phyloP scores from a whole-genome alignment of 2,888 invertebrate genomes.

The Ophion ventricosus region DNA sequence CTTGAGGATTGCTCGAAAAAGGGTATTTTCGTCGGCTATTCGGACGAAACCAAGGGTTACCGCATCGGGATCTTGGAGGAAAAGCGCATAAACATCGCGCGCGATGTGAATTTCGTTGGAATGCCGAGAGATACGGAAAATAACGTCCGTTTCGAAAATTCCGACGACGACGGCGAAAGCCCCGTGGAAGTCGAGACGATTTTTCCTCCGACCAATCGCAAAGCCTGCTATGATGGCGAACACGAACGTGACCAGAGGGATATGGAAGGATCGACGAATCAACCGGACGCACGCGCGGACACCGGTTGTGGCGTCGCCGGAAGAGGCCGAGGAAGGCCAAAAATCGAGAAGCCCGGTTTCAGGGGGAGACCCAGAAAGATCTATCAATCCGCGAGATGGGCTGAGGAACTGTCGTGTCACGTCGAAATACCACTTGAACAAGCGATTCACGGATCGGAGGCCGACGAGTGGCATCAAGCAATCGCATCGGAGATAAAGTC shows the following conservation, averaged over 20 bases:
- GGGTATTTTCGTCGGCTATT: constrained; percentile 59
- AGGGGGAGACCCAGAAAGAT: too few species aligned
- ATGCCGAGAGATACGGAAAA: neutral
- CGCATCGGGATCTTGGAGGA: constrained; percentile 43
- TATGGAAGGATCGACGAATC: neutral
- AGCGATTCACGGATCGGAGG: too few species aligned
- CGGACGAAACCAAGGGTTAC: constrained; percentile 44
- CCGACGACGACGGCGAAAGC: neutral
- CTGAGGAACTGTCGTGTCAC: too few species aligned
- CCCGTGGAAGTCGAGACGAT: neutral
- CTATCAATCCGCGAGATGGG: too few species aligned
- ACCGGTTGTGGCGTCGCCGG: too few species aligned
- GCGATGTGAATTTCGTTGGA: constrained; percentile 16
- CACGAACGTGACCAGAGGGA: neutral
- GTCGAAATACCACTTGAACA: too few species aligned
- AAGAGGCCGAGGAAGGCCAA: too few species aligned
- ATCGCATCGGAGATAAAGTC: too few species aligned
- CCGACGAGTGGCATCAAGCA: too few species aligned
- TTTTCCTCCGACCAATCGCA: neutral
- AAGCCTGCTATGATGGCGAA: neutral
- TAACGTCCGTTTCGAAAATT: neutral
- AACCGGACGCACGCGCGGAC: neutral
- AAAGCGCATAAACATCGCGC: constrained; percentile 40
- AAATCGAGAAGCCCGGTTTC: too few species aligned
- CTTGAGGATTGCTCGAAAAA: constrained; percentile 21